Percentiles rank a stretch among this genome's conserved stretches.
phyloP scores from a whole-genome alignment of 2,797 vertebrate species.

The Heterohyrax brucei region DNA sequence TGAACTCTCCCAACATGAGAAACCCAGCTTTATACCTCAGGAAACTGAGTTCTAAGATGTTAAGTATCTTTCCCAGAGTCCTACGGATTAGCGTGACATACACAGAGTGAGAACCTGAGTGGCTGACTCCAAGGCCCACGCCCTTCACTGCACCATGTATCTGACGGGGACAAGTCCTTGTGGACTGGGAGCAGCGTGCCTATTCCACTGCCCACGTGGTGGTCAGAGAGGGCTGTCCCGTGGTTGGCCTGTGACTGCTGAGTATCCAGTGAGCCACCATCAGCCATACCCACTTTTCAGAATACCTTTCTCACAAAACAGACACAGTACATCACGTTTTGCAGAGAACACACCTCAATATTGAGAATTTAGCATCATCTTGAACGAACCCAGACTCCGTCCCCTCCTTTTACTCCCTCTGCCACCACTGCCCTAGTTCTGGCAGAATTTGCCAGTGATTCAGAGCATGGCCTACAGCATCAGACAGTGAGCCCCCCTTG shows the following conservation, averaged over 20 bases:
- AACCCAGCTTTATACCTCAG: not conserved
- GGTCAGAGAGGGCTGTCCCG: not conserved
- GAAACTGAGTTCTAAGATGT: not conserved
- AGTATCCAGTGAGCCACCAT: not conserved
- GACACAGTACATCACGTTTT: not conserved
- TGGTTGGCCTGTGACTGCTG: not conserved
- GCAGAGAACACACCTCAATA: not conserved
- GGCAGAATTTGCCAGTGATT: no score
- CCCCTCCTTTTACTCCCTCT: not conserved
- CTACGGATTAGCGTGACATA: not conserved
- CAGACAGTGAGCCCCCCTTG: not conserved
- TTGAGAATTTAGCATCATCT: not conserved
- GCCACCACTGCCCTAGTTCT: not conserved
- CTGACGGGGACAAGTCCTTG: not conserved
- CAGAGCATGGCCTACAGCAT: not conserved
- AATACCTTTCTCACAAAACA: not conserved
- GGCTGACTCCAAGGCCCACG: not conserved
- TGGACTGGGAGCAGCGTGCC: not conserved
- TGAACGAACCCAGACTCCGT: not conserved
- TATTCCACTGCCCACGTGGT: no score
- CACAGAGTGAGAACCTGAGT: not conserved
- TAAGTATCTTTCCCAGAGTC: not conserved
- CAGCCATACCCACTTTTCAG: not conserved
- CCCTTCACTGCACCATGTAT: not conserved
- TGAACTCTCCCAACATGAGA: not conserved